Percentiles rank a stretch among this genome's conserved stretches.
Evolutionary conservation across 2,888 invertebrate genomes (phyloP).

Genomic region (Harmothoe impar): DNA sequence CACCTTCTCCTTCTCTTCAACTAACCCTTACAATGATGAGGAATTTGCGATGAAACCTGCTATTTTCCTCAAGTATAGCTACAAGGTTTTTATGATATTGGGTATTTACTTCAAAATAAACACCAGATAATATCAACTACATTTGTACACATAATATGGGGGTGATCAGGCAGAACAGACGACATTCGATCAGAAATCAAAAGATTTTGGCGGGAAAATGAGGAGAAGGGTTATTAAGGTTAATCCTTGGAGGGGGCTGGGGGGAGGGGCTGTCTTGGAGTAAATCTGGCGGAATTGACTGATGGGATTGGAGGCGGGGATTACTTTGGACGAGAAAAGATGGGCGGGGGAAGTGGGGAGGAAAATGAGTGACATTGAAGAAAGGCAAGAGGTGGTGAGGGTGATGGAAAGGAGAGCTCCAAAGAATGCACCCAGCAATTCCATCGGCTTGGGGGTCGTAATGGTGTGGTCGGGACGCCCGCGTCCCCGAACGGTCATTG

Average conservation of each 20-base stretch:
- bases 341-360: neutral
- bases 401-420: neutral
- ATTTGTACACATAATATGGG: too few species aligned
- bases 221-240: slow-evolving; percentile 37
- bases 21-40: neutral
- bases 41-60: too few species aligned
- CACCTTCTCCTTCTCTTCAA: neutral
- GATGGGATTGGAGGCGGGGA: slow-evolving; percentile 42
- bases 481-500: too few species aligned
- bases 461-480: too few species aligned
- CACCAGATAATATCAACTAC: too few species aligned
- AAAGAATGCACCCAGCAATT: neutral
- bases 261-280: neutral
- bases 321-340: slow-evolving; percentile 35
- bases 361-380: slow-evolving; percentile 25
- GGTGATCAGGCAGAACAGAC: neutral
- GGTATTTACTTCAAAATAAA: too few species aligned
- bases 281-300: slow-evolving; percentile 30
- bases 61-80: too few species aligned
- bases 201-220: slow-evolving; percentile 24
- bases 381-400: neutral
- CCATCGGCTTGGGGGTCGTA: neutral
- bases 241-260: slow-evolving; percentile 11
- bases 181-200: neutral
- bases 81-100: too few species aligned